Percentiles rank a stretch among this genome's conserved stretches.
phyloP scores from a whole-genome alignment of 2,113 vertebrate species.

The Macroglossus sobrinus region DNA sequence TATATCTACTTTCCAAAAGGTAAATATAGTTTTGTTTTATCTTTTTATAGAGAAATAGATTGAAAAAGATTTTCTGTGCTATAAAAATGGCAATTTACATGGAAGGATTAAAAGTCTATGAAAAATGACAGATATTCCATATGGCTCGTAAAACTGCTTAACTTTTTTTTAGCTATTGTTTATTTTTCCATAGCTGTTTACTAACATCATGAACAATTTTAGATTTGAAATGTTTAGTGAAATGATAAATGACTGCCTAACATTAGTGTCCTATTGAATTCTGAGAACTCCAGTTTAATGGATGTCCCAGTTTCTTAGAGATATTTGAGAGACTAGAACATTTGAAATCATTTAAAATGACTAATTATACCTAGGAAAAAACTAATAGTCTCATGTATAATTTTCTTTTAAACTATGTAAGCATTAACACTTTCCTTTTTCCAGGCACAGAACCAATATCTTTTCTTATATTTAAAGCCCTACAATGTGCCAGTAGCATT shows the following conservation, averaged over 20 bases:
- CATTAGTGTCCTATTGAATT: background rate
- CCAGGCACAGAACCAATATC: background rate
- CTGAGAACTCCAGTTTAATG: conserved; percentile 41
- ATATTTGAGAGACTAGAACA: conserved; percentile 1
- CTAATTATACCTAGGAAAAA: conserved; percentile 12
- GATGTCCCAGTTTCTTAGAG: conserved; percentile 10
- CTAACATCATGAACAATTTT: conserved; percentile 13
- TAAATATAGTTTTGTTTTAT: conserved; percentile 58
- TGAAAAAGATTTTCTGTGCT: conserved; percentile 34
- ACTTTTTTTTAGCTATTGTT: background rate
- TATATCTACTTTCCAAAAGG: conserved; percentile 93
- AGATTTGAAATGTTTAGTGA: conserved; percentile 34
- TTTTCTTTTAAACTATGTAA: conserved; percentile 35
- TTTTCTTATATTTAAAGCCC: background rate
- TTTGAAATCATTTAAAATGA: conserved; percentile 37
- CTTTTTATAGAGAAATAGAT: conserved; percentile 1
- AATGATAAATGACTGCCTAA: background rate
- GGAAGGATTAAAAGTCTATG: conserved; percentile 3
- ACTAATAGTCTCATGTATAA: background rate
- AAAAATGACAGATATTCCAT: conserved; percentile 23
- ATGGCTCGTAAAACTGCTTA: conserved; percentile 13
- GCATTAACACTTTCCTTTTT: conserved; percentile 16
- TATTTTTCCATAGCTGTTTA: conserved; percentile 10
- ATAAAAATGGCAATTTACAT: background rate
- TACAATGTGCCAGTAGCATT: background rate